phyloP scores from a whole-genome alignment of 2,797 vertebrate species.

The Peromyscus melanophrys region DNA sequence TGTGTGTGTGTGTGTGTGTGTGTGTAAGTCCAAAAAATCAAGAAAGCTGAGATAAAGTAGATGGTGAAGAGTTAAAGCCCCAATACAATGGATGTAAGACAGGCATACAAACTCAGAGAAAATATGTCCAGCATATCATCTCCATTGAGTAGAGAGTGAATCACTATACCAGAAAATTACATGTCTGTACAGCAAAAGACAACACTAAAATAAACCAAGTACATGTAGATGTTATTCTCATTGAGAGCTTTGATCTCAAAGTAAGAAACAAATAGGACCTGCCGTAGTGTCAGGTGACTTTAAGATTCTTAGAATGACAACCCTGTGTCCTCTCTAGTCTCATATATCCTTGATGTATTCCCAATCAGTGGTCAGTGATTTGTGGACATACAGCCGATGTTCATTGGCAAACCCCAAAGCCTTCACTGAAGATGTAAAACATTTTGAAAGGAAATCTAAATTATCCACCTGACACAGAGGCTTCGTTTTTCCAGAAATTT shows the following conservation, averaged over 20 bases:
- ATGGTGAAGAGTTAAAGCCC: neutral
- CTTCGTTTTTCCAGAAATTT: neutral
- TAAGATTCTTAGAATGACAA: neutral
- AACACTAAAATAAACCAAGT: conserved; percentile 4
- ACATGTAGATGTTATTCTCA: neutral
- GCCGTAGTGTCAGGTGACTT: neutral
- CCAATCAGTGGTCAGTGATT: neutral
- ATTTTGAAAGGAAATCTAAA: conserved; percentile 27
- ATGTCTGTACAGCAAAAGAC: neutral
- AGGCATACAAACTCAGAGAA: neutral
- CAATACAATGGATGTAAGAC: neutral
- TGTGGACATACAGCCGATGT: neutral
- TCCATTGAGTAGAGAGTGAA: neutral
- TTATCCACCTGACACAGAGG: neutral
- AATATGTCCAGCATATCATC: neutral
- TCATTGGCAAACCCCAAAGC: neutral
- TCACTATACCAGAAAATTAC: neutral
- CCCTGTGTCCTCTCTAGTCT: neutral
- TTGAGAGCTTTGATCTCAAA: neutral
- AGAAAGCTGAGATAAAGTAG: neutral
- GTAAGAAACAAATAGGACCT: neutral
- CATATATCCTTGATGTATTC: neutral
- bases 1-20: conserved; percentile 25
- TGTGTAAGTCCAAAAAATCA: conserved; percentile 10
- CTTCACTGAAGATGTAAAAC: neutral